These are phyloP conservation scores for Gadopsis marmoratus DNA, from an alignment of 2,797 vertebrate genomes.

Conservation along the genomic window DNA sequence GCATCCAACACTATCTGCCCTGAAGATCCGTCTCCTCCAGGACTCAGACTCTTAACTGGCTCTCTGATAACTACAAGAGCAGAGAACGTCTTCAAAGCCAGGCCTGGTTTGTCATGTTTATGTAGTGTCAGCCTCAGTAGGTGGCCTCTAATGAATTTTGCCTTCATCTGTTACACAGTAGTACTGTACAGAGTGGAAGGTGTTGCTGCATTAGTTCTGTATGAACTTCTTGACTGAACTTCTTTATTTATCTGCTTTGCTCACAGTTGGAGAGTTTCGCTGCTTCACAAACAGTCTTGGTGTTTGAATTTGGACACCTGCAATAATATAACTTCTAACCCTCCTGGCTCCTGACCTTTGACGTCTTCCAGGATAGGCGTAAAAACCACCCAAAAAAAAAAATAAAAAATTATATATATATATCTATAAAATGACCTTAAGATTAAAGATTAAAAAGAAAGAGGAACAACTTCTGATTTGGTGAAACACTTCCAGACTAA, in stretches of 20 bases:
- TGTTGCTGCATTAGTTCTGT: background rate
- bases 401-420: too few relatives aligned
- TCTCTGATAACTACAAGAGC: conserved; percentile 16
- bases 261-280: background rate
- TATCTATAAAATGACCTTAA: too few relatives aligned
- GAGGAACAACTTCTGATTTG: background rate
- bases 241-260: background rate
- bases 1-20: background rate
- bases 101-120: conserved; percentile 23
- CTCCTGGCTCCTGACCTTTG: background rate
- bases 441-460: background rate
- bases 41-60: background rate
- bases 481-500: too few relatives aligned
- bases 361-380: background rate
- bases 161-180: background rate
- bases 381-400: background rate
- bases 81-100: conserved; percentile 16
- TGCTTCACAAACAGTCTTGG: background rate
- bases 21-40: conserved; percentile 4
- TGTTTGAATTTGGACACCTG: background rate
- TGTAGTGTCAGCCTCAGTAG: conserved; percentile 1
- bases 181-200: background rate
- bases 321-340: background rate
- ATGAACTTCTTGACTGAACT: background rate
- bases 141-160: conserved; percentile 17